Base-by-base conservation (phyloP, 2,888 invertebrate genomes). In the Drosophila fungiperda region DNA sequence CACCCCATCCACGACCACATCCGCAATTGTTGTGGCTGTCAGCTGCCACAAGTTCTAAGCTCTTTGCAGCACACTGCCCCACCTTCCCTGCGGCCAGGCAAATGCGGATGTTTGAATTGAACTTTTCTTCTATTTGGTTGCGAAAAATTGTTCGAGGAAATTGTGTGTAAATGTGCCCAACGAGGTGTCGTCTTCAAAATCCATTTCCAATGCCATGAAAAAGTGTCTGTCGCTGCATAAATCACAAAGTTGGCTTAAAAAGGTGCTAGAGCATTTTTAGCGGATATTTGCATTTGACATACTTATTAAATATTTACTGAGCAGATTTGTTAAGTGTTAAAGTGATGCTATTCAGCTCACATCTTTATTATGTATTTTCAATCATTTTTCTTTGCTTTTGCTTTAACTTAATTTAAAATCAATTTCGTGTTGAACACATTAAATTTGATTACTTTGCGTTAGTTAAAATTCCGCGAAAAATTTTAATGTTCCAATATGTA, bases 81-180 rank as follows among this genome's bases (percentile, higher is more conserved):
- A 1, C 17, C 35, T n/a, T 23, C 8, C 9, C 20, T n/a, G 12
- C 32, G 23, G 9, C 40, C 20, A 48, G 33, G 53, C 70, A 72
- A 72, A 72, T 70, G 87, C 87, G 85, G 89, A 85, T 89, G 85
- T 82, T 89, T 82, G 70, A 70, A 55, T 80, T 80, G 45, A 76
- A 58, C 52, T 72, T 76, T 73, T 79, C 68, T 68, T 81, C 68
- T 67, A 70, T 74, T 80, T 80, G 75, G 67, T 73, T 82, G 85
- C 89, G 72, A 78, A 83, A 86, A 81, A 78, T 42, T 68, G 68
- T 76, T 78, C 64, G 66, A 70, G 67, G 55, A 62, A 73, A 54
- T 42, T 60, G 62, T 67, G 59, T 66, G 54, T n/a, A 80, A 75
- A 75, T 78, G 80, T 78, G 80, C 35, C 60, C 57, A 61, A 57